phyloP scores from a whole-genome alignment of 2,888 invertebrate genomes.

The Leptothorax acervorum region DNA sequence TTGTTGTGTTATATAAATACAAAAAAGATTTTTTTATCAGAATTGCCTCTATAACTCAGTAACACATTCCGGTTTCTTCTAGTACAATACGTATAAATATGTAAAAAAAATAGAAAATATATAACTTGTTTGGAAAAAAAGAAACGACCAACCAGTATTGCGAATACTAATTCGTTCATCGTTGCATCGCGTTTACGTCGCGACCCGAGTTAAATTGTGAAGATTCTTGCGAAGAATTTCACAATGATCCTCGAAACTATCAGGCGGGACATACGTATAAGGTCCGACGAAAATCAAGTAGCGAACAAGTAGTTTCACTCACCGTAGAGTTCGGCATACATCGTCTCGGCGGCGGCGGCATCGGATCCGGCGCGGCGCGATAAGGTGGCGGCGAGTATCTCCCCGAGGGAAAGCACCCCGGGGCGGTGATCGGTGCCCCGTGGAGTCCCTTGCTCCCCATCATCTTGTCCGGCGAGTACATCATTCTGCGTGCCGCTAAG shows the following conservation, averaged over 20 bases:
- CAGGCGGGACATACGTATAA: neutral
- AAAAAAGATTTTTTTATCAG: neutral
- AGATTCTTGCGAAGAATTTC: neutral
- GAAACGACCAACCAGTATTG: neutral
- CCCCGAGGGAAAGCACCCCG: constrained; percentile 93
- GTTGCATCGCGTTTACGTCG: neutral
- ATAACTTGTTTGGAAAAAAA: neutral
- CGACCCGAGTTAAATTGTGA: neutral
- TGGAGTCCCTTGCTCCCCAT: constrained; percentile 92
- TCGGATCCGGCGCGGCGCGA: constrained; percentile 92
- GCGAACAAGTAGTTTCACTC: constrained; percentile 86
- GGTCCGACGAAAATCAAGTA: neutral
- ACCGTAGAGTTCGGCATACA: constrained; percentile 98
- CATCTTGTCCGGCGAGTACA: constrained; percentile 98
- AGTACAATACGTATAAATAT: neutral
- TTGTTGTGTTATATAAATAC: neutral
- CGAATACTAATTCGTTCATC: neutral
- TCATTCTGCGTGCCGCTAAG: constrained; percentile 84
- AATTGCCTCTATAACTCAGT: neutral
- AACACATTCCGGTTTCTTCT: neutral
- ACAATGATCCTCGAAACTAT: neutral
- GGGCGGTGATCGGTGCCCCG: constrained; percentile 89
- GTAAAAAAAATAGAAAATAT: neutral
- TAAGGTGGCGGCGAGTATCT: constrained; percentile 95
- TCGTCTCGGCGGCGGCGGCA: constrained; percentile 92